A percentile compares a stretch with the other conserved stretches of the same genome.
These are phyloP conservation scores for Eulemur albifrons DNA, from an alignment of 2,797 vertebrate species.

Conservation along the genomic window DNA sequence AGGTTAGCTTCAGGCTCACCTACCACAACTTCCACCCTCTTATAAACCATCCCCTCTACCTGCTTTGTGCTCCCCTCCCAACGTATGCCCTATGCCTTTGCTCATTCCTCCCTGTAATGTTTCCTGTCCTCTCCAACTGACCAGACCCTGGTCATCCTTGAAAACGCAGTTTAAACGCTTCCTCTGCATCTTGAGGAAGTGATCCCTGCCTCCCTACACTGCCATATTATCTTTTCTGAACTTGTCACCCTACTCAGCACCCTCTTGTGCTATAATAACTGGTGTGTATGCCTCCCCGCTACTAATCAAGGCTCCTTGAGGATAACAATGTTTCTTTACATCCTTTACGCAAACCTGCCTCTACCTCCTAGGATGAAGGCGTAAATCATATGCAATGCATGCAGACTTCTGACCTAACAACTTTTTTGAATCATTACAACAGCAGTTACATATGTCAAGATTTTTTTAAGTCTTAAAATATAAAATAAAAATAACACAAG, in stretches of 20 bases:
- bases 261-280: background rate
- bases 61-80: background rate
- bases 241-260: background rate
- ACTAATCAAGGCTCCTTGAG: background rate
- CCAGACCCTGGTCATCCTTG: background rate
- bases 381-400: background rate
- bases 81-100: background rate
- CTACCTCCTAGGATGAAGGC: background rate
- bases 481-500: background rate
- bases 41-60: background rate
- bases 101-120: background rate
- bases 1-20: background rate
- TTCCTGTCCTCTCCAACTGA: background rate
- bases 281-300: rapidly evolving
- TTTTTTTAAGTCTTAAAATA: background rate
- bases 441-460: background rate
- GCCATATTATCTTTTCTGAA: background rate
- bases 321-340: background rate
- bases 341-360: background rate
- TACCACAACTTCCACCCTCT: background rate
- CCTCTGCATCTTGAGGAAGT: background rate
- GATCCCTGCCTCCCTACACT: background rate
- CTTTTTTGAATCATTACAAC: background rate
- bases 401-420: background rate
- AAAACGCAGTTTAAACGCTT: background rate